Evolutionary conservation across 2,797 vertebrate species (phyloP).

Genomic region (Ambastaia sidthimunki): DNA sequence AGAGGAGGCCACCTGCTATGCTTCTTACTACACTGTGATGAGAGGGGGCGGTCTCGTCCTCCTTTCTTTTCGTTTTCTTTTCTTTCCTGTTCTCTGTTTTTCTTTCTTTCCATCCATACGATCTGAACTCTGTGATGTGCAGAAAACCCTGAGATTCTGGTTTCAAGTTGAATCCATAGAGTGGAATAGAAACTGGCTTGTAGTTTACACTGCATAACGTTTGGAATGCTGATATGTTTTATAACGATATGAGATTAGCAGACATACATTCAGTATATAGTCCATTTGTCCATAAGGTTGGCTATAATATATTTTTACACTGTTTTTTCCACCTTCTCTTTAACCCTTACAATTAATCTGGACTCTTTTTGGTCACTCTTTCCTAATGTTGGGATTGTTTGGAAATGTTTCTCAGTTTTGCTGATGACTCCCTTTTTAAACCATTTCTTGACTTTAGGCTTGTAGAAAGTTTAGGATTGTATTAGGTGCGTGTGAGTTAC

Average conservation of each 20-base stretch:
- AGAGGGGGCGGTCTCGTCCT: conserved; percentile 14
- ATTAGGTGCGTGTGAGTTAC: neutral
- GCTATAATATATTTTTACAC: neutral
- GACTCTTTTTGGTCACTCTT: no score
- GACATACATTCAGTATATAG: neutral
- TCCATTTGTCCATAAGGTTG: neutral
- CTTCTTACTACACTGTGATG: conserved; percentile 19
- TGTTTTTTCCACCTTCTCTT: neutral
- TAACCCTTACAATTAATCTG: no score
- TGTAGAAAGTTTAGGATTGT: no score
- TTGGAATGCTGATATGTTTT: neutral
- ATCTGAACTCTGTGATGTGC: conserved; percentile 4
- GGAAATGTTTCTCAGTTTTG: no score
- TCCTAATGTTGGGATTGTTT: no score
- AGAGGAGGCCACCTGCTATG: conserved; percentile 41
- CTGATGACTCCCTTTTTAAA: no score
- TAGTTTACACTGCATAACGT: neutral
- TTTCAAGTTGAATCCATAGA: conserved; percentile 2
- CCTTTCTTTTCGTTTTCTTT: conserved; percentile 14
- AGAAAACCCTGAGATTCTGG: conserved; percentile 28
- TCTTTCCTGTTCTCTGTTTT: conserved; percentile 37
- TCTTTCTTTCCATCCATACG: neutral
- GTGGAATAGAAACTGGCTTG: neutral
- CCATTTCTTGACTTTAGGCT: no score
- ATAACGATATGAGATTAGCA: neutral